Evolutionary conservation across 1,140 invertebrate genomes (phyloP).

Genomic region (Bombus sylvicola): DNA sequence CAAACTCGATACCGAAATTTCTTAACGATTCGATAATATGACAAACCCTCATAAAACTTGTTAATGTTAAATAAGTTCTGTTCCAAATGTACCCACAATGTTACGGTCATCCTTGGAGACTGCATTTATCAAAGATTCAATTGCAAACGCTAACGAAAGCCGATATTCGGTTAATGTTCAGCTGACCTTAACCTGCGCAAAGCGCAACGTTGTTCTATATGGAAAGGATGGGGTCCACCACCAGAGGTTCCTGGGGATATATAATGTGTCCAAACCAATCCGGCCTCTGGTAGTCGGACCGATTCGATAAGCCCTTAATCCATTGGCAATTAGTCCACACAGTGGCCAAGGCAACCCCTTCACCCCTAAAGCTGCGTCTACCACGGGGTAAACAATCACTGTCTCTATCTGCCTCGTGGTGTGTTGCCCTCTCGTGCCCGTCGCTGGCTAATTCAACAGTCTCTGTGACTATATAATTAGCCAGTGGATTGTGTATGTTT

Average conservation of each 20-base stretch:
- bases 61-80: neutral
- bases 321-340: slow-evolving; percentile 71
- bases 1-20: neutral
- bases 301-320: slow-evolving; percentile 74
- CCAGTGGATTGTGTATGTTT: slow-evolving; percentile 23
- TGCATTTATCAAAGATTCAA: neutral
- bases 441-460: slow-evolving; percentile 27
- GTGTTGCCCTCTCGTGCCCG: neutral
- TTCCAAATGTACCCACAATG: neutral
- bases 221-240: slow-evolving; percentile 9
- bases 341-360: slow-evolving; percentile 40
- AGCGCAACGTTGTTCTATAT: slow-evolving; percentile 8
- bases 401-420: slow-evolving; percentile 41
- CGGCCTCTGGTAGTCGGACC: slow-evolving; percentile 42
- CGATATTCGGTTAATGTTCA: neutral
- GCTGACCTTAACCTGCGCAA: slow-evolving; percentile 45
- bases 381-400: slow-evolving; percentile 29
- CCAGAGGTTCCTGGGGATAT: slow-evolving; percentile 17
- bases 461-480: slow-evolving; percentile 63
- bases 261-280: slow-evolving; percentile 57
- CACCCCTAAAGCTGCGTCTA: slow-evolving; percentile 9
- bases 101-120: neutral
- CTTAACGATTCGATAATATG: too few relatives aligned
- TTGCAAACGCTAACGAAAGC: neutral
- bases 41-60: too few relatives aligned